phyloP scores from a whole-genome alignment of 1,140 invertebrate genomes.

The Chlorops oryzae region DNA sequence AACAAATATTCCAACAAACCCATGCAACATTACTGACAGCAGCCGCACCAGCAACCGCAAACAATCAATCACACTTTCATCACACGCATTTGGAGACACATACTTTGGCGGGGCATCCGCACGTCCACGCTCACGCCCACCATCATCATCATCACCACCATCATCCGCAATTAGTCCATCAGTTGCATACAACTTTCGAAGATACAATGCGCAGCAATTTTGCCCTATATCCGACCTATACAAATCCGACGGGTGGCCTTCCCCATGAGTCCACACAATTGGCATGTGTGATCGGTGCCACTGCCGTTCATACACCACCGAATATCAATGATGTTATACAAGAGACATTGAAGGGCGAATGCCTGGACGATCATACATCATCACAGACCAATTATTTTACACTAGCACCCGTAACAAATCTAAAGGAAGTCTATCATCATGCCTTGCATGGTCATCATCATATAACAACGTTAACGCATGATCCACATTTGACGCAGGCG shows the following conservation, averaged over 20 bases:
- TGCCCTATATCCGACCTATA: conserved; percentile 27
- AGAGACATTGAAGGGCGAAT: conserved; percentile 44
- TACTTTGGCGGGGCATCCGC: no score
- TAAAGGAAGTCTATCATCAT: conserved; percentile 28
- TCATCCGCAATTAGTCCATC: conserved; percentile 25
- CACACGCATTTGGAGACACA: no score
- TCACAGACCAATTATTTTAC: conserved; percentile 35
- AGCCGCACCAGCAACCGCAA: conserved; percentile 14
- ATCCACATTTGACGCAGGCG: conserved; percentile 11
- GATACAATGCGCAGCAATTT: conserved; percentile 43
- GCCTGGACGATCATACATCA: conserved; percentile 35
- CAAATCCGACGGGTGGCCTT: conserved; percentile 27
- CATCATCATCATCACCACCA: conserved; percentile 13
- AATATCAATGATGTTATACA: conserved; percentile 45
- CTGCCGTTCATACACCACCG: conserved; percentile 18
- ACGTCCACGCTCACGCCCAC: not conserved
- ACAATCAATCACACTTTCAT: no score
- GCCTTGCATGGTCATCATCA: not conserved
- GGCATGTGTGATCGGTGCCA: conserved; percentile 21
- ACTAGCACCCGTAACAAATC: conserved; percentile 32
- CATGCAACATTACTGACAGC: conserved; percentile 6
- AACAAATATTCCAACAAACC: conserved; percentile 2
- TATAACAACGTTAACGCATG: conserved; percentile 12
- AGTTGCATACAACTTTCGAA: conserved; percentile 25
- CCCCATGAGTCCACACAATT: conserved; percentile 19